Evolutionary conservation across 2,797 vertebrate genomes (phyloP).

Genomic region (Delichon dasypus): DNA sequence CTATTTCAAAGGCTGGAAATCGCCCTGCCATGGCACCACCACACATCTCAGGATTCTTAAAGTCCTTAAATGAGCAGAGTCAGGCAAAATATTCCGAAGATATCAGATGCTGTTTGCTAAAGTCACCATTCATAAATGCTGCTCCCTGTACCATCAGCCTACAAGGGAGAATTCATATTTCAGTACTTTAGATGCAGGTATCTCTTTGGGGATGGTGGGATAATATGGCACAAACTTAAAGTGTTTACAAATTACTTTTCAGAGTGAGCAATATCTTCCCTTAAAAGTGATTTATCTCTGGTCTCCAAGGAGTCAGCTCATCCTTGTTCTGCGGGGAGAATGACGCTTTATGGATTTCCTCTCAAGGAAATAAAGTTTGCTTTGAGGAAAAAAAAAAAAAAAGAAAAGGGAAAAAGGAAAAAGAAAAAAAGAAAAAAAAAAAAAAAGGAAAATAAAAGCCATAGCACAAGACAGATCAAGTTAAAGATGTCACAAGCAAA

Average conservation of each 20-base stretch:
- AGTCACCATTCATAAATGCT: background rate
- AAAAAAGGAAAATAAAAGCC: background rate
- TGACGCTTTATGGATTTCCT: slow-evolving; percentile 12
- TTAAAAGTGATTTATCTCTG: slow-evolving; percentile 11
- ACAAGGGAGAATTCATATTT: background rate
- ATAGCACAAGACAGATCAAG: background rate
- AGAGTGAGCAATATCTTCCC: background rate
- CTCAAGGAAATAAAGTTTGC: background rate
- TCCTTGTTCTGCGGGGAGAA: background rate
- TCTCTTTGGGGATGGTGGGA: background rate
- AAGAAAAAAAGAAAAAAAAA: background rate
- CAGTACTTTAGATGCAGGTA: background rate
- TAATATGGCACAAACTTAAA: background rate
- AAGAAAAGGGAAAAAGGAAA: accelerated
- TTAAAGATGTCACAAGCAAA: background rate
- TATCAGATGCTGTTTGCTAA: background rate
- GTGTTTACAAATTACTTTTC: slow-evolving; percentile 27
- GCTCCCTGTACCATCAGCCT: background rate
- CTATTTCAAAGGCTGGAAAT: background rate
- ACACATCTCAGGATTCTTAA: background rate
- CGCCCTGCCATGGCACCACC: background rate
- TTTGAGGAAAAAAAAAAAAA: background rate
- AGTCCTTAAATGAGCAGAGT: background rate
- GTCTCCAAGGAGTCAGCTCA: background rate
- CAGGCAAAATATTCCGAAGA: background rate